These are phyloP conservation scores for Gastracanthus pulcherrimus DNA, from an alignment of 2,888 invertebrate genomes.

Conservation along the genomic window DNA sequence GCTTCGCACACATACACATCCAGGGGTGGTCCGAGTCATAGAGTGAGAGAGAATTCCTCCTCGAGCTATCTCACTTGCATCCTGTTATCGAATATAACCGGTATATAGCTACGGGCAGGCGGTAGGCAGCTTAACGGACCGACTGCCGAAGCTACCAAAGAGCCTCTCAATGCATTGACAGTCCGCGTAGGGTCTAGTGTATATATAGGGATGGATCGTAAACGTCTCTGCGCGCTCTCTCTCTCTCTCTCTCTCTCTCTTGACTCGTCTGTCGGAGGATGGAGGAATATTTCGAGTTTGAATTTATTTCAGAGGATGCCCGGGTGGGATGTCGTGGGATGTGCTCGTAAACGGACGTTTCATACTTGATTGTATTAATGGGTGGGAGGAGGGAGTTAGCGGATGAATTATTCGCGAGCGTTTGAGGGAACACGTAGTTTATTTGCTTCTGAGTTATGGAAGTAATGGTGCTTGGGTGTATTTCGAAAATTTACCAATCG, in stretches of 20 bases:
- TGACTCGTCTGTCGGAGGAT: background rate
- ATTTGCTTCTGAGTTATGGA: no score
- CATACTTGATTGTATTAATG: no score
- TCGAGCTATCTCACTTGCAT: conserved; percentile 20
- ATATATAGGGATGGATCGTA: conserved; percentile 19
- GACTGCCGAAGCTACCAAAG: background rate
- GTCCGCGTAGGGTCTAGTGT: background rate
- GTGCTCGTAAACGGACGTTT: no score
- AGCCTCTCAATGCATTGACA: conserved; percentile 7
- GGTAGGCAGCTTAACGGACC: conserved; percentile 24
- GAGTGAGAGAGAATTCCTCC: background rate
- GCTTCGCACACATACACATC: no score
- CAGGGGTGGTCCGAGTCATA: no score
- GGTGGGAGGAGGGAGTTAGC: no score
- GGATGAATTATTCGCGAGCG: no score
- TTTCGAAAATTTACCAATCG: no score
- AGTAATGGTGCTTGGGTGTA: no score
- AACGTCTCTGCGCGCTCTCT: conserved; percentile 7
- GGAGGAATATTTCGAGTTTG: background rate
- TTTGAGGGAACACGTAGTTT: no score
- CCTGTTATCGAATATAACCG: conserved; percentile 38
- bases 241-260: background rate
- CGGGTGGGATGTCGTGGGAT: no score
- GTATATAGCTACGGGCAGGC: background rate
- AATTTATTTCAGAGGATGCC: no score